These are phyloP conservation scores for Procavia capensis DNA, from an alignment of 2,113 vertebrate genomes.

Conservation along the genomic window DNA sequence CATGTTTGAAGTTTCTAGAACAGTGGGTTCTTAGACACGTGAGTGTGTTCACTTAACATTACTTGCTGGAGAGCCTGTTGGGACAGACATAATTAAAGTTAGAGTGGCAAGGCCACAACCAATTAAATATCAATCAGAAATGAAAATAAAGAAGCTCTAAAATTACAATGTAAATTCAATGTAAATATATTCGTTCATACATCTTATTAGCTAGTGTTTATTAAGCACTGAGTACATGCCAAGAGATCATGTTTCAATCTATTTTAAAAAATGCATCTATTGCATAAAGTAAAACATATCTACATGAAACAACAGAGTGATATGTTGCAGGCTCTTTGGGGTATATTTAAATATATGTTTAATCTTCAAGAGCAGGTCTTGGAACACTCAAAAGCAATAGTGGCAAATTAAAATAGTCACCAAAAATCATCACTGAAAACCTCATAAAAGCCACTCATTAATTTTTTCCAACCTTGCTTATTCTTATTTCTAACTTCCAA, in stretches of 20 bases:
- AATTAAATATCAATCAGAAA: slow-evolving; percentile 72
- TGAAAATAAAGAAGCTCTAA: slow-evolving; percentile 43
- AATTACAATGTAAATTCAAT: slow-evolving; percentile 64
- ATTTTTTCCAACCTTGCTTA: neutral
- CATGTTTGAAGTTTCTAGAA: slow-evolving; percentile 25
- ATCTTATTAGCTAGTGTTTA: slow-evolving; percentile 60
- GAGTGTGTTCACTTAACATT: slow-evolving; percentile 32
- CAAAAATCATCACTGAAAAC: neutral
- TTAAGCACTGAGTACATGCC: slow-evolving; percentile 38
- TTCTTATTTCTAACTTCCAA: slow-evolving; percentile 45
- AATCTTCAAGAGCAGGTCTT: slow-evolving; percentile 58
- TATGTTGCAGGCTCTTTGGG: slow-evolving; percentile 49
- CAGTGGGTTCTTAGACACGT: neutral
- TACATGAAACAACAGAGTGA: slow-evolving; percentile 36
- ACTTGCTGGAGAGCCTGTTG: neutral
- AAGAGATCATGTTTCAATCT: slow-evolving; percentile 57
- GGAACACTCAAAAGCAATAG: neutral
- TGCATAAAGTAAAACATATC: slow-evolving; percentile 52
- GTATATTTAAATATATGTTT: slow-evolving; percentile 45
- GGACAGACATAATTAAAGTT: slow-evolving; percentile 57
- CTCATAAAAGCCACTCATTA: neutral
- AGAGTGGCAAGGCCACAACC: slow-evolving; percentile 48
- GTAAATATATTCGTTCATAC: slow-evolving; percentile 63
- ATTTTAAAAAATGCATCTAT: slow-evolving; percentile 57
- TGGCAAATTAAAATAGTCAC: slow-evolving; percentile 61